phyloP scores from a whole-genome alignment of 2,797 vertebrate genomes.

The Enoplosus armatus region DNA sequence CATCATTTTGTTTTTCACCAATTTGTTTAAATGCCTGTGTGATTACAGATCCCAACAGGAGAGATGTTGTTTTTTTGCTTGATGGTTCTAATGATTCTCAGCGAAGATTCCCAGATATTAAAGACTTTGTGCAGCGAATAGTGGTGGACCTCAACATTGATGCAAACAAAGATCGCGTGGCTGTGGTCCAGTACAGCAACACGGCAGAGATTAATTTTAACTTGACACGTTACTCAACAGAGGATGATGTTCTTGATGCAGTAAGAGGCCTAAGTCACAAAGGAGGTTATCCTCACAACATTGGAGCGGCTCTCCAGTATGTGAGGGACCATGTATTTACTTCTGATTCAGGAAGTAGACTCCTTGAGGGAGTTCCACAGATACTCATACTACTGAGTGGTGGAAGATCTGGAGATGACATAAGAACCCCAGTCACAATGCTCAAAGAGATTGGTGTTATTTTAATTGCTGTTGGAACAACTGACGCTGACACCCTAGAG shows the following conservation, averaged over 20 bases:
- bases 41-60: constrained; percentile 76
- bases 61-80: constrained; percentile 86
- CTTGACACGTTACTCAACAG: constrained; percentile 73
- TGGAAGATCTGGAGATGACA: constrained; percentile 85
- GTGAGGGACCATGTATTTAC: constrained; percentile 77
- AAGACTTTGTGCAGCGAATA: constrained; percentile 81
- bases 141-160: constrained; percentile 73
- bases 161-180: constrained; percentile 73
- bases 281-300: constrained; percentile 81
- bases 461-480: constrained; percentile 80
- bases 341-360: constrained; percentile 80
- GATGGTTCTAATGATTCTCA: constrained; percentile 83
- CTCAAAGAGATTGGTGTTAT: constrained; percentile 83
- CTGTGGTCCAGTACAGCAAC: constrained; percentile 84
- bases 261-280: constrained; percentile 78
- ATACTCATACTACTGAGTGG: constrained; percentile 84
- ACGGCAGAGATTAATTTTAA: constrained; percentile 77
- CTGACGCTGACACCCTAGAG: constrained; percentile 84
- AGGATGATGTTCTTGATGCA: constrained; percentile 72
- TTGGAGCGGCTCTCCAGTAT: constrained; percentile 83
- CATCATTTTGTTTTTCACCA: constrained; percentile 21
- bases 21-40: constrained; percentile 47
- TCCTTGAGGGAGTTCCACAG: constrained; percentile 79
- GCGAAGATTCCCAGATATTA: constrained; percentile 75
- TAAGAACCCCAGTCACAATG: constrained; percentile 74